Percentiles rank a stretch among this genome's conserved stretches.
Evolutionary conservation across 2,888 invertebrate species (phyloP).

Genomic region (Lordiphosa fenestrarum): DNA sequence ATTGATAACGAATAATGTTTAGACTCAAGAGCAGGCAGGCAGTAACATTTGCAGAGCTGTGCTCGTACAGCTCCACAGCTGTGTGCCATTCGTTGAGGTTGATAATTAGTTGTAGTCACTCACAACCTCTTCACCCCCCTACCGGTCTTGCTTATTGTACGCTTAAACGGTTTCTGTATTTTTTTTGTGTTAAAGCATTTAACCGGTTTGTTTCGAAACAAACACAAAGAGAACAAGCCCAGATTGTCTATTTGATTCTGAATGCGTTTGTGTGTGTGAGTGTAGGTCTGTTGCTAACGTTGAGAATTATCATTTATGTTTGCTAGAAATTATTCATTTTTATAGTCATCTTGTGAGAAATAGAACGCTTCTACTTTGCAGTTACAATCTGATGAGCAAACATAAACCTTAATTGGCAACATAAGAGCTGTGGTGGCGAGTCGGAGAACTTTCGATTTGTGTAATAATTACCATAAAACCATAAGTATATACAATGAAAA

Average conservation of each 20-base stretch:
- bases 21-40: no score
- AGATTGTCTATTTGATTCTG: constrained; percentile 10
- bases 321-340: constrained; percentile 2
- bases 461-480: no score
- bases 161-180: constrained; percentile 9
- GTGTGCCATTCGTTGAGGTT: constrained; percentile 34
- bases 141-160: constrained; percentile 1
- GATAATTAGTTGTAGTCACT: constrained; percentile 52
- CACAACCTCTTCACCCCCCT: constrained; percentile 7
- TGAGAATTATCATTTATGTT: constrained; percentile 28
- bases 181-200: constrained; percentile 44
- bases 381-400: no score
- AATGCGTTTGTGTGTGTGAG: constrained; percentile 6
- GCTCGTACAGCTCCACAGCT: no score
- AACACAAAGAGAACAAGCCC: constrained; percentile 42
- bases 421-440: no score
- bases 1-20: no score
- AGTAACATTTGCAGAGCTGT: no score
- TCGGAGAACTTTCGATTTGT: no score
- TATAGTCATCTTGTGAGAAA: no score
- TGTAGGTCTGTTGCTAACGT: constrained; percentile 30
- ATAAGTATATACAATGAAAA: no score
- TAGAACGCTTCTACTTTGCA: no score
- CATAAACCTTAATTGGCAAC: no score
- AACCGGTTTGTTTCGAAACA: constrained; percentile 68